phyloP scores from a whole-genome alignment of 2,113 vertebrate species.

The Lepidothrix coronata region DNA sequence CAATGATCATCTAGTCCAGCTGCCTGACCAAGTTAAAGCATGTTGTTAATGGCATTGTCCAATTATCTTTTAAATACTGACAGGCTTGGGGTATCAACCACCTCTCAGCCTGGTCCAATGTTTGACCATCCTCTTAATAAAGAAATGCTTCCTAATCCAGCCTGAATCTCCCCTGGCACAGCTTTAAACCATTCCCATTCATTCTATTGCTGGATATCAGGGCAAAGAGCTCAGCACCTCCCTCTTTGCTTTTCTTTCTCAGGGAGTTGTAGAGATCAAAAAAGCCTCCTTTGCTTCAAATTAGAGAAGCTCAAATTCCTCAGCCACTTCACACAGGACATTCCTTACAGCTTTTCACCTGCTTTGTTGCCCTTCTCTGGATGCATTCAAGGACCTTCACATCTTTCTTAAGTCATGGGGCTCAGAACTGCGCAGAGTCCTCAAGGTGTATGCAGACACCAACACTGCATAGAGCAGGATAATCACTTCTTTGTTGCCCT shows the following conservation, averaged over 20 bases:
- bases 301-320: background rate
- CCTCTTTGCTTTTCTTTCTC: background rate
- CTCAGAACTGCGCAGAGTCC: background rate
- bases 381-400: background rate
- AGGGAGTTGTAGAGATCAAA: background rate
- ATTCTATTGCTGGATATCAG: background rate
- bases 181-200: background rate
- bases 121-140: background rate
- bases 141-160: background rate
- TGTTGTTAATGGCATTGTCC: background rate
- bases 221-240: background rate
- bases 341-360: background rate
- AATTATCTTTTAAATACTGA: background rate
- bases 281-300: background rate
- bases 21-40: background rate
- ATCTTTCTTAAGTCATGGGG: no score
- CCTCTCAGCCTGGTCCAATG: background rate
- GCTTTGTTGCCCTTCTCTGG: background rate
- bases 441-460: background rate
- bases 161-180: background rate
- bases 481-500: background rate
- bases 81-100: background rate
- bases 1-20: background rate
- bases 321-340: background rate
- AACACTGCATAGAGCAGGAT: rapidly evolving